phyloP scores from a whole-genome alignment of 2,888 invertebrate genomes.

The Trissonchulus sp. region DNA sequence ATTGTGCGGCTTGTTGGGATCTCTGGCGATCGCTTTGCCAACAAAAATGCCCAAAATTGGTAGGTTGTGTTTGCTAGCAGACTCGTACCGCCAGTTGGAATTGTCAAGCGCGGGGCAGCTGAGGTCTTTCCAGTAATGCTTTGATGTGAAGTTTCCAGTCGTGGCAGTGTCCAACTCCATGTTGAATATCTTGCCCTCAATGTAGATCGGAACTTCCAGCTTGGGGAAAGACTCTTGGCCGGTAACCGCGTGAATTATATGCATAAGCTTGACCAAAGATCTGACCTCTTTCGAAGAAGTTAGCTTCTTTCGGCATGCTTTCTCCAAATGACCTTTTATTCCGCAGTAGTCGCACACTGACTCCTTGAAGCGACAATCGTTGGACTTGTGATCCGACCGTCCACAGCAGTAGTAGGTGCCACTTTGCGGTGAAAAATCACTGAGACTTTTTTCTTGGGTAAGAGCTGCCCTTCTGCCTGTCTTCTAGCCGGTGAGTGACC shows the following conservation, averaged over 20 bases:
- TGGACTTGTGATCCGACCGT: constrained; percentile 4
- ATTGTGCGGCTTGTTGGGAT: background rate
- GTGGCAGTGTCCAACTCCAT: constrained; percentile 31
- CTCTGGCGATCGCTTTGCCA: background rate
- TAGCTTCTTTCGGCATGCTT: constrained; percentile 16
- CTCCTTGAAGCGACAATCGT: constrained; percentile 31
- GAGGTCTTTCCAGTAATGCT: constrained; percentile 18
- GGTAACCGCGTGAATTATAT: constrained; percentile 27
- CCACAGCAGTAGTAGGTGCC: constrained; percentile 12
- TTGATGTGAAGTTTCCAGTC: constrained; percentile 26
- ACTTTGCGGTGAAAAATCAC: background rate
- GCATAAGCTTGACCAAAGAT: constrained; percentile 16
- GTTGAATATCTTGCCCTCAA: constrained; percentile 11
- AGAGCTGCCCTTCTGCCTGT: too few relatives aligned
- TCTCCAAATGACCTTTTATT: constrained; percentile 22
- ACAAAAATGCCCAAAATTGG: background rate
- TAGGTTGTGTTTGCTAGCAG: background rate
- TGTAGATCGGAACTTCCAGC: constrained; percentile 31
- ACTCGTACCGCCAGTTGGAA: constrained; percentile 27
- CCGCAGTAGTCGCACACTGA: constrained; percentile 20
- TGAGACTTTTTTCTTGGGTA: constrained; percentile 13
- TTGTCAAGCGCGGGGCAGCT: constrained; percentile 13
- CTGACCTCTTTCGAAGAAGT: background rate
- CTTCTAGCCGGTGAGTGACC: constrained; percentile 32
- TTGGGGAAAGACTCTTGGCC: constrained; percentile 23